Base-by-base conservation (phyloP, 2,113 vertebrate species). In the Melanerpes formicivorus region DNA sequence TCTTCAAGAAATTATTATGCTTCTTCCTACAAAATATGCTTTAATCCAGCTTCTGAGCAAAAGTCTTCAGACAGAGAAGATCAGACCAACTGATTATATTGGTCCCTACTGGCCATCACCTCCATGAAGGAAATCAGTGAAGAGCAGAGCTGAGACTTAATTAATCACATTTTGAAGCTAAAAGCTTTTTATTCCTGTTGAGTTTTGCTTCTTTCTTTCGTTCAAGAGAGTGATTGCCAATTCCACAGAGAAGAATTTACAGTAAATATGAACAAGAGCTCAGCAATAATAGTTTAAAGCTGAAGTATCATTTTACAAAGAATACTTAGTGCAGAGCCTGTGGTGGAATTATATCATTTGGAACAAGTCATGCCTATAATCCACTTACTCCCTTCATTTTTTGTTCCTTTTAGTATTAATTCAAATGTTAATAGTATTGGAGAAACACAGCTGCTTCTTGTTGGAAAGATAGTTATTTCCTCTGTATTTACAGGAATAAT, bases 391-490 rank as follows among this genome's bases (percentile, higher is more conserved):
- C 27, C 54, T 93, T 87, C 27, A 42, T 70, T 84, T 89, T 94
- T 87, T 84, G 42, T 94, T 91, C 69, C 71, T 87, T 94, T 96
- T 85, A 93, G 65, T 95, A 95, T 88, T 90, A 95, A 95, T 77
- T 90, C 60, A 48, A 11, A 80, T 91, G 95, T 90, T 83, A 96
- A 94, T 58, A 92, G 30, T 95, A 93, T 95, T 93, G 76, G 77
- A 95, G 94, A 97, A 95, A 71, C 74, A 90, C 52, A 87, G 85
- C 62, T 97, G 50, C 88, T 95, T 96, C 83, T 74, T 89, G 12
- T 67, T 95, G 83, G 87, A 58, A 95, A 90, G 63, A 91, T 6
- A 46, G 64, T 55, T 75, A 75, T 96, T 94, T 95, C 87, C 70
- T 67, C 64, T 64, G 6, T 77, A 80, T 94, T 87, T 92, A 62